Base-by-base conservation (phyloP, 1,140 invertebrate species). In the Drosophila pandora region DNA sequence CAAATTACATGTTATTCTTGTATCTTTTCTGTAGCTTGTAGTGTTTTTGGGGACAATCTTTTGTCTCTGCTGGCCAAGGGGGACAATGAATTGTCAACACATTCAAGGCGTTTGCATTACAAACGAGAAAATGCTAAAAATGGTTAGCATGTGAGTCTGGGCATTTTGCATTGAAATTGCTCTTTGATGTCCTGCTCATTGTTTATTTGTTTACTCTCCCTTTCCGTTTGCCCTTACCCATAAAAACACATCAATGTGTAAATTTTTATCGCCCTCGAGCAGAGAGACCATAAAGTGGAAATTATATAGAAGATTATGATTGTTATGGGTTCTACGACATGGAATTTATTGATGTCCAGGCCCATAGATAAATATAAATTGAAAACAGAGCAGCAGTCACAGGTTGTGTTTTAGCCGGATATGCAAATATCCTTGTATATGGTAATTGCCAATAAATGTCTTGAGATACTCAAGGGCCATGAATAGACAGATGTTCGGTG, bases 281-380 rank as follows among this genome's bases (percentile, higher is more conserved):
- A 56, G 47, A 52, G 59, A 47, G 59, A 65, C 61, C 70, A 88
- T 87, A 88, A 87, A 87, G 75, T 82, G 62, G 65, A 83, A 88
- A 83, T 87, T 88, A 87, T 88, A 79, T 79, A 65, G 25, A 76
- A 88, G 83, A 87, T 88, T 87, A 87, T 87, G 62, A 88, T 82
- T 81, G 83, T 58, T 71, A 76, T 84, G 45, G 64, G 56, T 47
- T 56, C 45, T 21, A 37, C 45, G 59, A 34, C 39, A 64, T 50
- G 8, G 6, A 58, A 75, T 74, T 57, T 64, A 74, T 75, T 41
- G 6, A n/a, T 73, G 58, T 73, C 49, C 68, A 50, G 41, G 41
- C 53, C 30, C 49, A 74, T 64, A 74, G 64, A 74, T 74, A 65
- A 74, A 64, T 65, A 65, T 64, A 75, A 75, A 75, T 75, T 74